Conservation (phyloP, 1,140 invertebrate species). For the Contarinia nasturtii region DNA sequence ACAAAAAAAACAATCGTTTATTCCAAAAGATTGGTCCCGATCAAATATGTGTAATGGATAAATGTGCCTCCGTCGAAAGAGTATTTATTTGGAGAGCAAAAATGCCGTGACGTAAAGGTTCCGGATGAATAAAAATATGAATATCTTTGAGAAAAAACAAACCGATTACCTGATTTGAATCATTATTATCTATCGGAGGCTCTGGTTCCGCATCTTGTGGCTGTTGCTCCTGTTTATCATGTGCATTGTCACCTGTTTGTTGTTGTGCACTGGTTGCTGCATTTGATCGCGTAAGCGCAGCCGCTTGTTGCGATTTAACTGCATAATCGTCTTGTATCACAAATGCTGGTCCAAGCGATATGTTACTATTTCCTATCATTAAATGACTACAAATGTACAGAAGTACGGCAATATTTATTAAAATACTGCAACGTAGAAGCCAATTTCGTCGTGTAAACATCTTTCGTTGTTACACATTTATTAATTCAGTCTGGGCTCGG, state of each 20-base stretch:
- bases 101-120: too few species aligned
- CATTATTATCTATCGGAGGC: too few species aligned
- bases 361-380: conserved; percentile 21
- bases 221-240: neutral
- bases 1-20: too few species aligned
- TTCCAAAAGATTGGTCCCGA: too few species aligned
- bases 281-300: neutral
- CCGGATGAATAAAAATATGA: too few species aligned
- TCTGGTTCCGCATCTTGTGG: neutral
- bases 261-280: neutral
- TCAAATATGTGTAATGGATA: too few species aligned
- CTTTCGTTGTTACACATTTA: conserved; percentile 7
- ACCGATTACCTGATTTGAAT: too few species aligned
- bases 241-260: neutral
- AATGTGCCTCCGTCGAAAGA: too few species aligned
- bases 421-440: conserved; percentile 49
- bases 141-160: too few species aligned
- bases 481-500: too few species aligned
- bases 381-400: conserved; percentile 41
- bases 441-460: conserved; percentile 42
- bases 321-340: conserved; percentile 11
- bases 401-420: conserved; percentile 48
- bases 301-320: conserved; percentile 14
- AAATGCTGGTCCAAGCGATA: conserved; percentile 16
- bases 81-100: too few species aligned